Evolutionary conservation across 2,797 vertebrate species (phyloP), one percentile per base, ranked within the genome.

Genomic region (Amazonetta brasiliensis): DNA sequence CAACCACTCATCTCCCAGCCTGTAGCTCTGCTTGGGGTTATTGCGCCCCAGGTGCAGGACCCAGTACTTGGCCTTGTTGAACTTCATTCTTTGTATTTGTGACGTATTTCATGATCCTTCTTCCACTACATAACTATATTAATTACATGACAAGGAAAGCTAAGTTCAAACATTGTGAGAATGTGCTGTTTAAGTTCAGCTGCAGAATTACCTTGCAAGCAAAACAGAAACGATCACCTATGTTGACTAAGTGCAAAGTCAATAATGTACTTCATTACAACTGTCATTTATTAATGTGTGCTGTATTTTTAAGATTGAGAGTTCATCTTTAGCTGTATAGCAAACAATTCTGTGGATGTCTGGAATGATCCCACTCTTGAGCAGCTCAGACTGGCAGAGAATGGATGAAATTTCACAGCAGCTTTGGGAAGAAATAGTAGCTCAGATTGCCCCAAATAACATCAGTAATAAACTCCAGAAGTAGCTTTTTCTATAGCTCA

Each of bases 391-490:
- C 25, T 91, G 64, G 26, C 87, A 72, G 86, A 84, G 89, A 89
- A 82, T 28, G 44, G 62, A 87, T 68, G 62, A 92, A 92, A 89
- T 92, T 94, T 95, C 85, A 92, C 58, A 91, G 94, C n/a, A 95
- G 22, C 37, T 39, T 39, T 39, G 37, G 37, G 37, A 39, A 39
- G 37, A 39, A 39, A 39, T 39, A 39, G 37, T 39, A 39, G 37
- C 77, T 46, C 86, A 89, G 35, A 74, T 90, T 96, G 93, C 54
- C 92, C 92, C 93, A 94, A 91, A 95, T 94, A 95, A 93, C 52
- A 78, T 79, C 67, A 93, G 59, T 83, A 92, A 95, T 92, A 95
- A 95, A 77, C 64, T 83, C 78, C 74, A 75, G 72, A 94, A 90
- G 85, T 83, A 92, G 48, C 59, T 92, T 72, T 94, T 94, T 94